phyloP scores from a whole-genome alignment of 2,797 vertebrate genomes.

The Apodemus agrarius region DNA sequence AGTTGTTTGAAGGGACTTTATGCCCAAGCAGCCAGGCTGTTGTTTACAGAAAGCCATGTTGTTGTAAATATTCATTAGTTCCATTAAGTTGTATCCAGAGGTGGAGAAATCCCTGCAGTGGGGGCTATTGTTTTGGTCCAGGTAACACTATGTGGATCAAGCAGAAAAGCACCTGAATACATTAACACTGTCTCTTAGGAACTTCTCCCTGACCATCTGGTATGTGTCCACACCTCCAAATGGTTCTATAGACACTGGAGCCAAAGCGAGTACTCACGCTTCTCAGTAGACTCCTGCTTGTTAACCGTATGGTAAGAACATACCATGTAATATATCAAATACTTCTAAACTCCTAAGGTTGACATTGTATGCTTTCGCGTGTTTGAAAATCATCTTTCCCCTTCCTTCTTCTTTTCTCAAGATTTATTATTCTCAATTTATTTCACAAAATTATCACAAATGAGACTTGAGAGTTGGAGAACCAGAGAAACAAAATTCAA shows the following conservation, averaged over 20 bases:
- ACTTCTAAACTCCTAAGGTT: not conserved
- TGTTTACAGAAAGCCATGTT: constrained; percentile 39
- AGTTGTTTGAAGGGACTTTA: not conserved
- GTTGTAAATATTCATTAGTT: constrained; percentile 59
- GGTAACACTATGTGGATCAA: not conserved
- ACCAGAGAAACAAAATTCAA: not conserved
- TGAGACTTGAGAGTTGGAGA: not conserved
- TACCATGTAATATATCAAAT: not conserved
- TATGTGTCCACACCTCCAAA: not conserved
- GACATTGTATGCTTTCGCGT: not conserved
- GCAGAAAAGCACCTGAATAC: not conserved
- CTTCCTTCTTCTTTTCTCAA: not conserved
- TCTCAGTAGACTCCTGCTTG: not conserved
- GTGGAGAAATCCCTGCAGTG: not conserved
- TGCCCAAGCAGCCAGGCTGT: not conserved
- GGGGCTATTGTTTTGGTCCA: not conserved
- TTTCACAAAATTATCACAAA: not conserved
- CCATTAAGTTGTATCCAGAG: constrained; percentile 8
- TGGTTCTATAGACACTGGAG: not conserved
- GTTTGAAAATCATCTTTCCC: not conserved
- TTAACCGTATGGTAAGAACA: not conserved
- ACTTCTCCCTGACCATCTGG: not conserved
- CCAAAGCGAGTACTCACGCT: not conserved
- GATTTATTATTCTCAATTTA: not conserved
- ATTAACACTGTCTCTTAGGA: not conserved